A percentile compares a stretch with the other conserved stretches of the same genome.
phyloP scores from a whole-genome alignment of 2,113 vertebrate genomes.

The Dryoscopus gambensis region DNA sequence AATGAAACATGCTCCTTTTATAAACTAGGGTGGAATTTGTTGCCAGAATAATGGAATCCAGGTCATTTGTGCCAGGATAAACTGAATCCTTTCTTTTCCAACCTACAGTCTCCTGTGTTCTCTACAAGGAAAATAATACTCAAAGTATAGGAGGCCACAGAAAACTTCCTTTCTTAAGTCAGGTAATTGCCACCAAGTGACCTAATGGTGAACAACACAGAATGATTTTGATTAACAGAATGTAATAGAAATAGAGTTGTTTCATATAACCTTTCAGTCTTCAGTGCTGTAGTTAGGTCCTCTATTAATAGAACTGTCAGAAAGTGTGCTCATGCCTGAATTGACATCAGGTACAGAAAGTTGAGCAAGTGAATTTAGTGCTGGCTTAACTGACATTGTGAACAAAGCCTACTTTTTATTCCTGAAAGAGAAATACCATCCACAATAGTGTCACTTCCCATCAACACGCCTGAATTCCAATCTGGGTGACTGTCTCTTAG shows the following conservation, averaged over 20 bases:
- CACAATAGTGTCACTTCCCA: conserved; percentile 47
- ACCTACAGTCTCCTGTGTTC: neutral
- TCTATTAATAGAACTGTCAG: conserved; percentile 69
- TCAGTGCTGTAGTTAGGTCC: conserved; percentile 15
- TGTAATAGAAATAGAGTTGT: conserved; percentile 19
- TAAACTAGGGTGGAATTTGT: neutral
- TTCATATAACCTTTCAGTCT: conserved; percentile 38
- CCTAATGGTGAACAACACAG: neutral
- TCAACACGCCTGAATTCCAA: conserved; percentile 25
- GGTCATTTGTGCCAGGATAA: neutral
- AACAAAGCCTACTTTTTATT: conserved; percentile 30
- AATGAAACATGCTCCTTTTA: neutral
- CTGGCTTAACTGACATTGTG: conserved; percentile 10
- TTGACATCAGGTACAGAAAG: conserved; percentile 47
- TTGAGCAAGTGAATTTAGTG: conserved; percentile 29
- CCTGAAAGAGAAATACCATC: conserved; percentile 39
- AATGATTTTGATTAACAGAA: neutral
- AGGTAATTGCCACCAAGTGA: neutral
- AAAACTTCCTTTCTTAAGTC: neutral
- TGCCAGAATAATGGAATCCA: neutral
- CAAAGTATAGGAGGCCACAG: neutral
- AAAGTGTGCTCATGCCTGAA: conserved; percentile 36
- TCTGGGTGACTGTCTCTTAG: conserved; percentile 34
- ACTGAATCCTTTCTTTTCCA: neutral
- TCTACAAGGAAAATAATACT: neutral